Base-by-base conservation (phyloP, 2,888 invertebrate species). In the Synergus gifuensis region DNA sequence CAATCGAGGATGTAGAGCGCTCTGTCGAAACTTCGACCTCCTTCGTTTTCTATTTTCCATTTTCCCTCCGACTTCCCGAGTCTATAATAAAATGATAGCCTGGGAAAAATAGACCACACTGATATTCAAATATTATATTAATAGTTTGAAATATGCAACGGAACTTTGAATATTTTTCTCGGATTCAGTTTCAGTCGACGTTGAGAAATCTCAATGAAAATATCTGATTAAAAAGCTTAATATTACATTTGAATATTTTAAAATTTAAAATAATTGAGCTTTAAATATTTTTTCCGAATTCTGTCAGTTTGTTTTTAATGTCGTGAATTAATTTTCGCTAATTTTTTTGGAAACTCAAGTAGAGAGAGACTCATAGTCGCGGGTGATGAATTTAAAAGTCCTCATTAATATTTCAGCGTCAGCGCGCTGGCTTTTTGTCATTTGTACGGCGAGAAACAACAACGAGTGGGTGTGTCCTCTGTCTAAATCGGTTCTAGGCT, bases 331-430 rank as follows among this genome's bases (percentile, higher is more conserved):
- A 69, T 69, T 69, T 54, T 73, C 5, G n/a, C 28, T 54, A 36
- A 54, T 73, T 73, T 54, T 36, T 73, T 73, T n/a, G 8, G 14
- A n/a, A 46, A 36, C 9, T n/a, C 11, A 36, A 73, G 73, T 73
- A 16, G n/a, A 22, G n/a, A n/a, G n/a, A 42, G 64, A 18, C n/a
- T 40, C n/a, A 36, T 64, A 40, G 64, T 73, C 22, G 76, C 54
- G 80, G 73, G 60, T 69, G 77, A 83, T 80, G 81, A 81, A 83
- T 83, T 80, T 79, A 81, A 84, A 85, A 83, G 83, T 83, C 81
- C 81, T 85, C 83, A 86, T 89, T 89, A 88, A 90, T 90, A 90
- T 90, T 90, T 90, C 88, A 89, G 85, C 86, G 89, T 88, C 89
- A 87, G 81, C 83, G 80, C 82, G 80, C 80, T 69, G 84, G 82